Percentiles rank a stretch among this genome's conserved stretches.
Conservation (phyloP, 1,140 invertebrate genomes). For the Rhagoletis pomonella region DNA sequence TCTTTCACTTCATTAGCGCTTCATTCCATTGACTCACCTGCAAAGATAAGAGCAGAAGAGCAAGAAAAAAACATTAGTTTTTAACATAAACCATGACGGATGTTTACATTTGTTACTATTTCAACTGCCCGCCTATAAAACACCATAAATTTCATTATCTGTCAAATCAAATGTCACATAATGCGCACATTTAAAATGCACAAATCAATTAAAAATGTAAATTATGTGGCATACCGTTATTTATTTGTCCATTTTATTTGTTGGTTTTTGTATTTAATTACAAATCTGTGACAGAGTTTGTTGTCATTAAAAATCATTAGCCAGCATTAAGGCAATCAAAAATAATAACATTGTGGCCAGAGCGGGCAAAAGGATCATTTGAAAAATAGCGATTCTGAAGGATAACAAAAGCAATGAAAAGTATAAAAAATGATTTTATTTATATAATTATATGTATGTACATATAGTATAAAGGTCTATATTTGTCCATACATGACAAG, state of each 20-base stretch:
- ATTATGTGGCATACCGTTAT: conserved; percentile 16
- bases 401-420: not conserved
- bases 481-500: too few species aligned
- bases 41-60: not conserved
- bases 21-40: not conserved
- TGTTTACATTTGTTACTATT: not conserved
- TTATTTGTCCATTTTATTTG: conserved; percentile 33
- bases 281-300: not conserved
- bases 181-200: conserved; percentile 29
- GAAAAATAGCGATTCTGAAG: not conserved
- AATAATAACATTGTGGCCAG: not conserved
- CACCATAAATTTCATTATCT: conserved; percentile 19
- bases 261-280: conserved; percentile 45
- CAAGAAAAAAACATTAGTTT: not conserved
- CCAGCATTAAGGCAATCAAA: conserved; percentile 35
- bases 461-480: too few species aligned
- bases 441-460: not conserved
- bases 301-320: conserved; percentile 50
- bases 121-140: not conserved
- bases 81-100: not conserved
- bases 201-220: conserved; percentile 27
- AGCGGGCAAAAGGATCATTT: not conserved
- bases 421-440: not conserved
- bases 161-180: conserved; percentile 17
- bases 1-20: too few species aligned